Base-by-base conservation (phyloP, 2,113 vertebrate genomes). In the Aramus guarauna region DNA sequence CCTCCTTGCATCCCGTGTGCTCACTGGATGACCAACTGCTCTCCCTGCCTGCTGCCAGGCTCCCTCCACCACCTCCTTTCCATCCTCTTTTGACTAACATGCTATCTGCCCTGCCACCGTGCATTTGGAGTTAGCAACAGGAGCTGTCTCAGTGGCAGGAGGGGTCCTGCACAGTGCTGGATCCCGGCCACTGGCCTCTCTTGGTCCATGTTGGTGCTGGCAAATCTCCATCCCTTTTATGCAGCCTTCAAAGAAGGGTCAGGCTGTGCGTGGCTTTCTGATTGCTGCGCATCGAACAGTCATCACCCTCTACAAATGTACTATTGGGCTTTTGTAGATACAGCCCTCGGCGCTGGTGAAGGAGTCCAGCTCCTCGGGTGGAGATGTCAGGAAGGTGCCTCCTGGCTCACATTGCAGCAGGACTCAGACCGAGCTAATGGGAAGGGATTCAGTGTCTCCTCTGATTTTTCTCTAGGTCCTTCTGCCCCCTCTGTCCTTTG, bases 371-470 rank as follows among this genome's bases (percentile, higher is more conserved):
- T 75, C 52, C 6, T 9, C 5, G 5, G 62, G 2, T 32, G 76
- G 43, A 48, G 37, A 20, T 77, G 68, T 18, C 3, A 6, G 62
- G 37, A 71, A 30, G 6, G 24, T 47, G 10, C 21, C 58, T 60
- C 16, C 47, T 43, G 6, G 5, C 20, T 56, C 1, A 0, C 24
- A 9, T 12, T 0, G 0, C 50, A 53, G 62, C 32, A 37, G 58
- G 9, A 21, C 47, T 27, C 17, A 4, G 26, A 48, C 24, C 1
- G 2, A 48, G 30, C 53, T 75, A 12, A 50, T 11, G n/a, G 52
- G 71, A 68, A 58, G 45, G 52, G 29, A 48, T 58, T 58, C 27
- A 2, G 12, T 10, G 18, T 23, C 75, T 72, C 29, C 30, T 58
- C 12, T 29, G 16, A 9, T 59, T 64, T 58, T 81, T 55, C n/a